These are phyloP conservation scores for Hirtodrosophila cameraria DNA, from an alignment of 2,888 invertebrate genomes.

Conservation along the genomic window DNA sequence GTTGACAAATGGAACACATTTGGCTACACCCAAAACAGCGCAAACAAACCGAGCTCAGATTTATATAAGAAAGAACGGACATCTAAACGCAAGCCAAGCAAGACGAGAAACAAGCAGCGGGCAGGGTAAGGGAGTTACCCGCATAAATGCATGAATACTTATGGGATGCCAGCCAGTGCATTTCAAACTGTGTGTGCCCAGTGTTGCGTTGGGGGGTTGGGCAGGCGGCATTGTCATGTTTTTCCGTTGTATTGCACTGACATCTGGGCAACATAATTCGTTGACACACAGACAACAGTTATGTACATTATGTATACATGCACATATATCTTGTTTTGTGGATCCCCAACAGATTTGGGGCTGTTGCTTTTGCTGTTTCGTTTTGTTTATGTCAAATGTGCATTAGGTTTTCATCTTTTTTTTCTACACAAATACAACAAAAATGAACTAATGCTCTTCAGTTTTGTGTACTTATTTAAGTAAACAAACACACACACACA, in stretches of 20 bases:
- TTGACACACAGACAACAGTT: slow-evolving; percentile 50
- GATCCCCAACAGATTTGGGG: slow-evolving; percentile 38
- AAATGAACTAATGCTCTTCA: slow-evolving; percentile 7
- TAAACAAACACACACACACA: too few species aligned
- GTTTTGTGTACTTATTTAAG: slow-evolving; percentile 2
- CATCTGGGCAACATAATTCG: slow-evolving; percentile 72
- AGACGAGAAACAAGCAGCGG: neutral
- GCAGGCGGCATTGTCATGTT: slow-evolving; percentile 63
- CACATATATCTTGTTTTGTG: slow-evolving; percentile 47
- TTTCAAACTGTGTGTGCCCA: slow-evolving; percentile 44
- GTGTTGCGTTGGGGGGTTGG: neutral
- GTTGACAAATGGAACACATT: slow-evolving; percentile 70
- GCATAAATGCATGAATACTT: slow-evolving; percentile 72
- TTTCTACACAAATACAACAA: slow-evolving; percentile 10
- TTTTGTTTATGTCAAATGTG: slow-evolving; percentile 50
- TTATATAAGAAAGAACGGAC: slow-evolving; percentile 61
- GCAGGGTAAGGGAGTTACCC: slow-evolving; percentile 26
- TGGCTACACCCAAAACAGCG: slow-evolving; percentile 56
- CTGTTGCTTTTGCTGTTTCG: slow-evolving; percentile 11
- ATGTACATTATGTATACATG: slow-evolving; percentile 25
- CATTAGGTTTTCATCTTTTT: slow-evolving; percentile 57
- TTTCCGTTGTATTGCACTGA: slow-evolving; percentile 66
- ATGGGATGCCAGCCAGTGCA: slow-evolving; percentile 49
- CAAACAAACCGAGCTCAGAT: slow-evolving; percentile 50
- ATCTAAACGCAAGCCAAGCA: slow-evolving; percentile 7